Conservation (phyloP, 2,113 vertebrate genomes). For the Tyto alba region DNA sequence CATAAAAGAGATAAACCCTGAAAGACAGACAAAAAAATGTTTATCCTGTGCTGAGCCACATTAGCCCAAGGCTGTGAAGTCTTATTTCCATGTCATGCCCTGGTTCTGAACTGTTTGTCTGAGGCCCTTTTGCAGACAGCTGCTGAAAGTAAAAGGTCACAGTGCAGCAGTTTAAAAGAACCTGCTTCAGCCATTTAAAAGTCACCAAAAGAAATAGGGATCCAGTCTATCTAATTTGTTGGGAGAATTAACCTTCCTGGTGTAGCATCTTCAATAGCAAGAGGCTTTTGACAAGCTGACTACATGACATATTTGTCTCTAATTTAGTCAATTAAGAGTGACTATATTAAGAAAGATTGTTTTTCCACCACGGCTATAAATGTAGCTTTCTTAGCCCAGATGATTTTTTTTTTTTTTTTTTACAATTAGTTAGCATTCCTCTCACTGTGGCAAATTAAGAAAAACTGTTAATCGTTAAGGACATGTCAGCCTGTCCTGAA, state of each 20-base stretch:
- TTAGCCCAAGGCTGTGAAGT: slow-evolving; percentile 51
- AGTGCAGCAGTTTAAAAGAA: slow-evolving; percentile 28
- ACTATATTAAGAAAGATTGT: not conserved
- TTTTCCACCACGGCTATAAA: not conserved
- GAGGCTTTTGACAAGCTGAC: not conserved
- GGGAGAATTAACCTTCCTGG: not conserved
- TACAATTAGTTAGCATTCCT: not conserved
- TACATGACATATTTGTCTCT: not conserved
- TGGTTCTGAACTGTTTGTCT: slow-evolving; percentile 59
- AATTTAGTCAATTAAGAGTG: not conserved
- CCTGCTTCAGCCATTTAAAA: not conserved
- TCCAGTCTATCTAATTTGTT: not conserved
- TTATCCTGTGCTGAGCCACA: slow-evolving; percentile 50
- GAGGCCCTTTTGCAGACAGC: slow-evolving; percentile 40
- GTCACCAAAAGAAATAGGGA: not conserved
- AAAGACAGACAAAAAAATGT: slow-evolving; percentile 65
- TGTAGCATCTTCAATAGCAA: not conserved
- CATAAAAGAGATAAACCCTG: slow-evolving; percentile 60
- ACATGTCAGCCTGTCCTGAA: not conserved
- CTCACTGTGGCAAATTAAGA: slow-evolving; percentile 26
- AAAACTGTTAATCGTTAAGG: slow-evolving; percentile 13
- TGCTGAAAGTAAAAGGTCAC: slow-evolving; percentile 54
- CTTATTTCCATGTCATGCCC: slow-evolving; percentile 60
- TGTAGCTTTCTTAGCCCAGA: not conserved
- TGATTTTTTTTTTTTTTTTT: not conserved